Evolutionary conservation across 1,140 invertebrate genomes (phyloP).

Genomic region (Eriosoma lanigerum): DNA sequence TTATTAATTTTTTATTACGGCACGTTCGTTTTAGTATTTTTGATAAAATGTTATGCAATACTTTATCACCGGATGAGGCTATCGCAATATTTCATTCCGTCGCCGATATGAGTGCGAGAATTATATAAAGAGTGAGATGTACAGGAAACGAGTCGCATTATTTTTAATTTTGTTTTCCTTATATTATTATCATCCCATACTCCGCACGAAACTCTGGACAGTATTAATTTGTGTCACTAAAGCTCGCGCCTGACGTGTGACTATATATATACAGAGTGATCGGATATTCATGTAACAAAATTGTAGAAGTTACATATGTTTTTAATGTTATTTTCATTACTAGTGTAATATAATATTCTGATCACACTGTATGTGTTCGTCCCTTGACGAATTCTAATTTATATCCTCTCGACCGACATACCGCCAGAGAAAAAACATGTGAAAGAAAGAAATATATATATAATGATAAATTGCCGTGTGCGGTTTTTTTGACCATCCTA

Average conservation of each 20-base stretch:
- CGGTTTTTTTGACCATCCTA: conserved; percentile 12
- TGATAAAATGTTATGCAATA: too few species aligned
- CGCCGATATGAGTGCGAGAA: too few species aligned
- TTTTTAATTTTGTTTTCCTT: conserved; percentile 22
- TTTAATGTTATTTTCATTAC: too few species aligned
- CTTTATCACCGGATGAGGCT: too few species aligned
- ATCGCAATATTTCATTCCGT: too few species aligned
- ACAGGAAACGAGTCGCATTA: conserved; percentile 18
- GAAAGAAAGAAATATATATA: conserved; percentile 17
- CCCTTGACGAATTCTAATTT: conserved; percentile 43
- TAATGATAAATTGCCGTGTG: conserved; percentile 39
- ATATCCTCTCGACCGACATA: conserved; percentile 7
- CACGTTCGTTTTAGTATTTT: too few species aligned
- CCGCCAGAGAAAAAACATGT: not conserved
- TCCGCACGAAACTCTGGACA: conserved; percentile 17
- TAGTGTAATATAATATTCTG: too few species aligned
- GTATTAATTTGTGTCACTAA: conserved; percentile 46
- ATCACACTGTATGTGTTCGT: too few species aligned
- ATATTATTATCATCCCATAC: not conserved
- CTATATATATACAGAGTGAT: too few species aligned
- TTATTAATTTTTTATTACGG: too few species aligned
- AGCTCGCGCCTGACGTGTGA: not conserved
- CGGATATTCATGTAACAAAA: too few species aligned
- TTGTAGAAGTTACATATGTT: too few species aligned
- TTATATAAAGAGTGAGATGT: not conserved